phyloP scores from a whole-genome alignment of 2,113 vertebrate species.

The Benitochromis conjunctus region DNA sequence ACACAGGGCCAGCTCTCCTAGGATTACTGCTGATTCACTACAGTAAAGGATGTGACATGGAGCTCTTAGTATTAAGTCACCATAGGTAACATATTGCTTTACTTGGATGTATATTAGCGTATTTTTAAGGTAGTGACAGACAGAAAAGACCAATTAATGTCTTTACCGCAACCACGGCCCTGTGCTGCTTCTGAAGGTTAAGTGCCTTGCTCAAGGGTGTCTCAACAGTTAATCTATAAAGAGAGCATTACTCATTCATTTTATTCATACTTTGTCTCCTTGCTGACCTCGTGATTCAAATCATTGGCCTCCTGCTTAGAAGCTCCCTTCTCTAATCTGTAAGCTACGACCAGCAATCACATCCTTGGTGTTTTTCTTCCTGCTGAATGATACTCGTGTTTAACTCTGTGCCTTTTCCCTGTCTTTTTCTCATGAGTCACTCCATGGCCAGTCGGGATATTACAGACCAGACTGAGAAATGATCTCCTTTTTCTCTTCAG shows the following conservation, averaged over 20 bases:
- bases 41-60: background rate
- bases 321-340: background rate
- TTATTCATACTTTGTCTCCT: background rate
- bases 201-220: background rate
- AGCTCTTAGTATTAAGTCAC: background rate
- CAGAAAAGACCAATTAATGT: background rate
- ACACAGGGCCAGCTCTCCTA: background rate
- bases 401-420: background rate
- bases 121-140: background rate
- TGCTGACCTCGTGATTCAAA: background rate
- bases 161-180: background rate
- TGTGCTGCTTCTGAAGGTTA: background rate
- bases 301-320: background rate
- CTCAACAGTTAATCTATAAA: background rate
- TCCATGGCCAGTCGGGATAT: background rate
- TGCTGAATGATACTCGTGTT: background rate
- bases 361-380: background rate
- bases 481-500: background rate
- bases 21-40: conserved; percentile 1
- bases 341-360: background rate
- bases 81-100: background rate
- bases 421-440: background rate
- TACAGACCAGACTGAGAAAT: background rate
- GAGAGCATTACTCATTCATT: background rate
- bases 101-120: background rate